A percentile compares a stretch with the other conserved stretches of the same genome.
phyloP scores from a whole-genome alignment of 2,797 vertebrate species.

The Mormyrus proboscirostris region DNA sequence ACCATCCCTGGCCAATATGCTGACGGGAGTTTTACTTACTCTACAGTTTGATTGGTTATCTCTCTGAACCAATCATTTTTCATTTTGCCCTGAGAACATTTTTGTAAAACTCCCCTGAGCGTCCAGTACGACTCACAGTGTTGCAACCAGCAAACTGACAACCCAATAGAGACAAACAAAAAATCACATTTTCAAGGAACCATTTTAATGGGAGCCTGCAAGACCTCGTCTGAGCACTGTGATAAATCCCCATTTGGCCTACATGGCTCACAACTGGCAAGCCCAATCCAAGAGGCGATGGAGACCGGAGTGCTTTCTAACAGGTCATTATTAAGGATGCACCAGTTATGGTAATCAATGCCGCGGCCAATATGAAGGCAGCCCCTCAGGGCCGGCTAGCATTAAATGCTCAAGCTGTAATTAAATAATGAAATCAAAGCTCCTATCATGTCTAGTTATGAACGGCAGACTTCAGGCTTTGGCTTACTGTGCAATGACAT shows the following conservation, averaged over 20 bases:
- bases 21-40: neutral
- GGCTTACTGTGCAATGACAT: neutral
- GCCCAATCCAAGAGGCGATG: conserved; percentile 30
- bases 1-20: neutral
- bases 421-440: conserved; percentile 21
- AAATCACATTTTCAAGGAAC: neutral
- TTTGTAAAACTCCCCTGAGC: neutral
- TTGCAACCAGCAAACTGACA: neutral
- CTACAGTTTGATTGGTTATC: neutral
- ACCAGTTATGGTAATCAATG: conserved; percentile 42
- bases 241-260: conserved; percentile 35
- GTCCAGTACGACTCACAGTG: neutral
- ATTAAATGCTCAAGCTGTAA: conserved; percentile 23
- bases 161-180: neutral
- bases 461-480: neutral
- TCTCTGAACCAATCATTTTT: neutral
- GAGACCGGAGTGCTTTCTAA: conserved; percentile 30
- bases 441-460: neutral
- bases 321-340: conserved; percentile 43
- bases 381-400: conserved; percentile 26
- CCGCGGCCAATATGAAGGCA: conserved; percentile 32
- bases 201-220: neutral
- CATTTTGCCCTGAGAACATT: neutral
- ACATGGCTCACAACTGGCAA: conserved; percentile 29
- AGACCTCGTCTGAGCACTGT: conserved; percentile 2